Evolutionary conservation across 1,140 invertebrate genomes (phyloP), one percentile per base, ranked within the genome.

Genomic region (Listronotus oregonensis): DNA sequence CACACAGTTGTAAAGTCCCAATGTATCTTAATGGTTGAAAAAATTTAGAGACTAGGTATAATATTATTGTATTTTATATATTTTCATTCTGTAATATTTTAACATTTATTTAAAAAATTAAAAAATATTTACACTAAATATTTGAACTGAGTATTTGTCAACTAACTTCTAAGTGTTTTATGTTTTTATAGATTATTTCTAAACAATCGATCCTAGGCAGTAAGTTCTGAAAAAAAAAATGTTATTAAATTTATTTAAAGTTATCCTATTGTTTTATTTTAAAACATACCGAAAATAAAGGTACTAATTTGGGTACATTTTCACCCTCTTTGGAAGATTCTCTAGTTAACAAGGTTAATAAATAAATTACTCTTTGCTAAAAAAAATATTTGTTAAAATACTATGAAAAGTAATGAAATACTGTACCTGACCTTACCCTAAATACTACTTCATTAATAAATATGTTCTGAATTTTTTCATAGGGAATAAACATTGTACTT

Each of bases 381-480:
- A 75, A 74, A 27, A 39, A n/a, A 66, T 57, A 61, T 43, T 32
- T 37, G 50, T 51, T 68, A 27, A 27, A 27, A 27, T 3, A 5
- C 1, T 27, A 27, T 27, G n/a, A 27, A 27, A 27, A 27, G 21
- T 27, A 27, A 27, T 27, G 21, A 27, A 27, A 3, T 27, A 27
- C 2, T 27, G 21, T 27, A n/a, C n/a, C n/a, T n/a, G 21, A 5
- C 78, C 71, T 67, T 75, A 86, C 85, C 75, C 82, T 79, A 64
- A 78, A 80, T 64, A 86, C 84, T 32, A 86, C 85, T 80, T 86
- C 85, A 73, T 86, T 85, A 14, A 86, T 84, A 62, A 85, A 82
- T 59, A 86, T 73, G 73, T 84, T 82, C 55, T 83, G 74, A n/a
- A 86, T 77, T 49, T 73, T 78, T 8, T 80, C 77, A 73, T 80